phyloP scores from a whole-genome alignment of 2,113 vertebrate species.

The Pristiophorus japonicus region DNA sequence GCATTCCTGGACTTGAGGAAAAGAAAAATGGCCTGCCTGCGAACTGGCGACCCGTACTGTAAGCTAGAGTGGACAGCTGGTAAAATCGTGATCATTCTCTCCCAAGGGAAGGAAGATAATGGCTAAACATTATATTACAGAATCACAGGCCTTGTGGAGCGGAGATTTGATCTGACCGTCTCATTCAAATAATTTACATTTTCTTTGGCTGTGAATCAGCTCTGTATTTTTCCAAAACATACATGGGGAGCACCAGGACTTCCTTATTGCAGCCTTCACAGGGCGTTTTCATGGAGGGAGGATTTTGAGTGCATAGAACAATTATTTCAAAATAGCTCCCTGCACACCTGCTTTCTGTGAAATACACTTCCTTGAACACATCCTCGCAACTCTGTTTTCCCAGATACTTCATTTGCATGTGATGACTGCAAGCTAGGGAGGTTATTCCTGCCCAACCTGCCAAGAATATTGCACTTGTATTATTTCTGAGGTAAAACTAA shows the following conservation, averaged over 20 bases:
- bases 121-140: neutral
- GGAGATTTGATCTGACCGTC: neutral
- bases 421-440: neutral
- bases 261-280: neutral
- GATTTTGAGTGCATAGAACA: neutral
- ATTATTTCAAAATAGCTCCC: neutral
- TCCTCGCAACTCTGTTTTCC: neutral
- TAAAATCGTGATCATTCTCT: neutral
- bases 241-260: neutral
- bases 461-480: neutral
- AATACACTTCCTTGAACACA: neutral
- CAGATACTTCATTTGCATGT: neutral
- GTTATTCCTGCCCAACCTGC: neutral
- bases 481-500: neutral
- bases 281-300: neutral
- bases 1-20: neutral
- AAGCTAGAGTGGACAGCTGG: neutral
- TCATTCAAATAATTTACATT: neutral
- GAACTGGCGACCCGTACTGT: neutral
- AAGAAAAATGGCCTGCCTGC: neutral
- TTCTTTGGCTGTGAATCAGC: neutral
- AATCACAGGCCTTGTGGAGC: neutral
- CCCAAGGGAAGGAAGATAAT: neutral
- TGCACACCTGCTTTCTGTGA: neutral
- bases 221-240: neutral